Percentiles rank a stretch among this genome's conserved stretches.
These are phyloP conservation scores for Blennius ocellaris DNA, from an alignment of 2,113 vertebrate species.

Conservation along the genomic window DNA sequence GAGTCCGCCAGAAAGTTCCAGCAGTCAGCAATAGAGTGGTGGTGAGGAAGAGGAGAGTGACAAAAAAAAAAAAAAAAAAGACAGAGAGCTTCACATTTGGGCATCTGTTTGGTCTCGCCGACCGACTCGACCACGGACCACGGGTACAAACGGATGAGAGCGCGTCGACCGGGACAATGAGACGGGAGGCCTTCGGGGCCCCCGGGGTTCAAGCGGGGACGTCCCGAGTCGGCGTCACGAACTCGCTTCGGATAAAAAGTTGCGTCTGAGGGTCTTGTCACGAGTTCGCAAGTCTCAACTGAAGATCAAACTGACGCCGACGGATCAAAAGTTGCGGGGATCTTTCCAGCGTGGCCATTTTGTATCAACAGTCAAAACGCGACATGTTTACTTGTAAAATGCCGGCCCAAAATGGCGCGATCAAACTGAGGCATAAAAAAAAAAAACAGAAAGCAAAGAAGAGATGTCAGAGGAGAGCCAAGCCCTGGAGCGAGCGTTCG, in stretches of 20 bases:
- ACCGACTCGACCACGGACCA: constrained; percentile 17
- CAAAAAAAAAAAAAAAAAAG: constrained; percentile 50
- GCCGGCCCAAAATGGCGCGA: constrained; percentile 50
- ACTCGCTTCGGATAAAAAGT: too few relatives aligned
- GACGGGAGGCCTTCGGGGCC: not conserved
- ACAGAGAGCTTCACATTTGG: constrained; percentile 58
- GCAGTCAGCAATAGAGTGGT: constrained; percentile 77
- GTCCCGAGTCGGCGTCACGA: not conserved
- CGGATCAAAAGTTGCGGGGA: constrained; percentile 1
- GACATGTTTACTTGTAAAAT: constrained; percentile 40
- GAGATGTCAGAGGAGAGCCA: constrained; percentile 44
- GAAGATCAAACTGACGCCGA: not conserved
- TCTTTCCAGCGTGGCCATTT: constrained; percentile 41
- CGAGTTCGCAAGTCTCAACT: not conserved
- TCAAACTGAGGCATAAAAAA: constrained; percentile 61
- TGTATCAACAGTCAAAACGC: constrained; percentile 30
- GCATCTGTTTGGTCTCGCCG: constrained; percentile 48
- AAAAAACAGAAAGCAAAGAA: constrained; percentile 54
- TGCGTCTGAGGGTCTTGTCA: not conserved
- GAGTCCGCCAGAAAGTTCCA: constrained; percentile 85
- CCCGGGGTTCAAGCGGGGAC: not conserved
- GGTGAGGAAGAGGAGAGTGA: constrained; percentile 61
- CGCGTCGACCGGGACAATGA: not conserved
- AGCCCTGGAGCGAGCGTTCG: constrained; percentile 53
- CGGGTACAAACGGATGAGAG: constrained; percentile 17